phyloP scores from a whole-genome alignment of 2,888 invertebrate species.

The Eilema sororculum region DNA sequence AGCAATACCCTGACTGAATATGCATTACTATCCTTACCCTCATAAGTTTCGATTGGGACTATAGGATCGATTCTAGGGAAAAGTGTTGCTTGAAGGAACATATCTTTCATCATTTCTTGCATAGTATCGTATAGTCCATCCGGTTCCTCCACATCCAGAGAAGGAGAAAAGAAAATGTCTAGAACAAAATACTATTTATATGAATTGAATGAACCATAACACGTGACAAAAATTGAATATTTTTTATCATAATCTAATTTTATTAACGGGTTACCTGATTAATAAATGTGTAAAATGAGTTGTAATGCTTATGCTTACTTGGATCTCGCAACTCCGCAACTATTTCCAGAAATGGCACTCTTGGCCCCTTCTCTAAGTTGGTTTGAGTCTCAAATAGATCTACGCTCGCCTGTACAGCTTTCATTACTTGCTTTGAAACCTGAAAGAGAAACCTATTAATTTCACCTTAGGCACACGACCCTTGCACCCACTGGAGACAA shows the following conservation, averaged over 20 bases:
- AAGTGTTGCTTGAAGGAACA: slow-evolving; percentile 91
- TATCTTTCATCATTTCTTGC: slow-evolving; percentile 91
- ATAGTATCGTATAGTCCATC: slow-evolving; percentile 90
- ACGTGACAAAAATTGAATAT: not conserved
- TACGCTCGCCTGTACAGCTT: slow-evolving; percentile 83
- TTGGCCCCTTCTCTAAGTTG: slow-evolving; percentile 84
- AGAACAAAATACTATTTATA: slow-evolving; percentile 33
- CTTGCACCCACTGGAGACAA: not conserved
- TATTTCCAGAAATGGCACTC: slow-evolving; percentile 92
- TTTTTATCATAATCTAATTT: not conserved
- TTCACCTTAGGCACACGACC: not conserved
- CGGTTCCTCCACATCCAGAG: slow-evolving; percentile 89
- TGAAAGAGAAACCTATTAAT: slow-evolving; percentile 42
- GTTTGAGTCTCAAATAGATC: slow-evolving; percentile 88
- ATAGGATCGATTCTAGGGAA: slow-evolving; percentile 89
- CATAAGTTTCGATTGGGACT: slow-evolving; percentile 75
- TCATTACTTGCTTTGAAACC: slow-evolving; percentile 80
- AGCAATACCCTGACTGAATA: not conserved
- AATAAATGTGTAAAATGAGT: not conserved
- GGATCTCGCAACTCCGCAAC: slow-evolving; percentile 91
- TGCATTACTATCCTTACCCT: slow-evolving; percentile 61
- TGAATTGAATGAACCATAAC: not conserved
- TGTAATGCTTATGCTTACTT: slow-evolving; percentile 63
- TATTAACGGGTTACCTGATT: not conserved
- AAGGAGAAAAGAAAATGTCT: slow-evolving; percentile 91